A percentile compares a stretch with the other conserved stretches of the same genome.
These are phyloP conservation scores for Wiebesia pumilae DNA, from an alignment of 1,140 invertebrate genomes.

Conservation along the genomic window DNA sequence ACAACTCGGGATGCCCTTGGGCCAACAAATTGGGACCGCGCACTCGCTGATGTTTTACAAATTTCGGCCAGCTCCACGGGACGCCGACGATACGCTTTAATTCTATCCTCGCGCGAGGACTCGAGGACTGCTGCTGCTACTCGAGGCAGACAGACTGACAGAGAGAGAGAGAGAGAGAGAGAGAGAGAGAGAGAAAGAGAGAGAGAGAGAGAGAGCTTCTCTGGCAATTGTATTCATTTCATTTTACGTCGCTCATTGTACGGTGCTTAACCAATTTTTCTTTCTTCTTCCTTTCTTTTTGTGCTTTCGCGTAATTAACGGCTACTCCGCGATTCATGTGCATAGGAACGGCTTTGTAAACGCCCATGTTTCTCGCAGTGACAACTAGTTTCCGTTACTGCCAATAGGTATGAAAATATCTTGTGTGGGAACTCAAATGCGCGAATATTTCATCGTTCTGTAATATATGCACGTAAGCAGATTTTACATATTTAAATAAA, in stretches of 20 bases:
- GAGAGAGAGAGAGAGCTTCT: not conserved
- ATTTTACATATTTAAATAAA: not conserved
- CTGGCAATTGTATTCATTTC: not conserved
- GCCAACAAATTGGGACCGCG: slow-evolving; percentile 62
- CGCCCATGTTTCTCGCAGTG: not conserved
- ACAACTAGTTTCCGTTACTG: not conserved
- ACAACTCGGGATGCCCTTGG: slow-evolving; percentile 50
- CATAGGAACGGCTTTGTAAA: not conserved
- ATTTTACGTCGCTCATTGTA: not conserved
- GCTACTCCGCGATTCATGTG: not conserved
- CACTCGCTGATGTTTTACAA: slow-evolving; percentile 63
- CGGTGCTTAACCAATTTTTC: not conserved
- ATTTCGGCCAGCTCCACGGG: slow-evolving; percentile 69
- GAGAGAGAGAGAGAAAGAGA: slow-evolving; percentile 2
- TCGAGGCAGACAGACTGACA: no score
- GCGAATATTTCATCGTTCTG: not conserved
- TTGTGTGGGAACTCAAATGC: not conserved
- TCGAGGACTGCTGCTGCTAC: not conserved
- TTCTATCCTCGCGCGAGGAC: slow-evolving; percentile 8
- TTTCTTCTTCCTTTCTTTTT: not conserved
- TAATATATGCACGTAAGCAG: not conserved
- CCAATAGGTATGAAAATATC: not conserved
- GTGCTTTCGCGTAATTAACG: not conserved
- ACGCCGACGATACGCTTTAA: slow-evolving; percentile 49
- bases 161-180: not conserved